phyloP scores from a whole-genome alignment of 2,113 vertebrate genomes.

The Candoia aspera region DNA sequence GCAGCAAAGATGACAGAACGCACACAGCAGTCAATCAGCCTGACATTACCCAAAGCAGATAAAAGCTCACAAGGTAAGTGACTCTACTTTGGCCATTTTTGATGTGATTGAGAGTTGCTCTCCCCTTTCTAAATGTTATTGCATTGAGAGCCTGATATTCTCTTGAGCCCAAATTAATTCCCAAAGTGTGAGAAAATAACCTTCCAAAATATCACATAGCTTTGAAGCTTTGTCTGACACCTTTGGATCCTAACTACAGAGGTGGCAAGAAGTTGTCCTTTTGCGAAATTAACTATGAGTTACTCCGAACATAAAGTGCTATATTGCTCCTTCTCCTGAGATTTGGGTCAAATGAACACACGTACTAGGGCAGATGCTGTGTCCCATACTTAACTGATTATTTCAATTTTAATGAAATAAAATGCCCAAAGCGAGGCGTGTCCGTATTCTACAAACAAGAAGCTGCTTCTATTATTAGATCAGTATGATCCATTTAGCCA shows the following conservation, averaged over 20 bases:
- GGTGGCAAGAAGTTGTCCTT: constrained; percentile 25
- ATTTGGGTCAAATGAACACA: neutral
- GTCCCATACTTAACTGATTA: neutral
- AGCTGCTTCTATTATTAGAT: neutral
- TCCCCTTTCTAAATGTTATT: constrained; percentile 64
- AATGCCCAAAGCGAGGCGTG: neutral
- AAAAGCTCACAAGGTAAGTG: constrained; percentile 54
- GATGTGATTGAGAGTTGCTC: constrained; percentile 51
- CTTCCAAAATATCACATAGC: constrained; percentile 50
- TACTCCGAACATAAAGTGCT: neutral
- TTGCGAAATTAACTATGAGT: constrained; percentile 14
- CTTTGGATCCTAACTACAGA: constrained; percentile 49
- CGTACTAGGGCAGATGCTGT: no score
- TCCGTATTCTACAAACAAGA: neutral
- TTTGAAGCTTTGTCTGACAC: constrained; percentile 46
- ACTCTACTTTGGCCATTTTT: constrained; percentile 53
- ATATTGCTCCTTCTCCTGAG: neutral
- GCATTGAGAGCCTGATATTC: constrained; percentile 37
- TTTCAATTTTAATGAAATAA: neutral
- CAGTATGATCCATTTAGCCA: neutral
- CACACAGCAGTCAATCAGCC: constrained; percentile 52
- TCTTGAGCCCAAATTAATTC: constrained; percentile 62
- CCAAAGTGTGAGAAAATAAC: constrained; percentile 52
- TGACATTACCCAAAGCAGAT: constrained; percentile 53
- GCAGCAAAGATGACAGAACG: constrained; percentile 51